Evolutionary conservation across 2,888 invertebrate species (phyloP).

Genomic region (Scrobipalpa costella): DNA sequence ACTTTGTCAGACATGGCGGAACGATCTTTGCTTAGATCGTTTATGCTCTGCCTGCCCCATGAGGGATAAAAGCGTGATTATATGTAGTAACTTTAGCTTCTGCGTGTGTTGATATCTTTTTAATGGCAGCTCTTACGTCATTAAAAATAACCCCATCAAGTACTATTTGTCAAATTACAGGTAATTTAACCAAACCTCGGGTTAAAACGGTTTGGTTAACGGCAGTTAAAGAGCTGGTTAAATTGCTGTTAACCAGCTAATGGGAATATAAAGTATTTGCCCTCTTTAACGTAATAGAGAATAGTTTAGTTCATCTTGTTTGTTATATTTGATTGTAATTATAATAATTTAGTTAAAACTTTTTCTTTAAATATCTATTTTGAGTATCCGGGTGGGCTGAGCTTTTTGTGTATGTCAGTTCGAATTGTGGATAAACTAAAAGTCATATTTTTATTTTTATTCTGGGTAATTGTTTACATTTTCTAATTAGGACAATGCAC

Average conservation of each 20-base stretch:
- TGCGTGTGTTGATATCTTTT: slow-evolving; percentile 25
- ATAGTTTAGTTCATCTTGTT: not conserved
- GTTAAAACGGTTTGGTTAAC: slow-evolving; percentile 13
- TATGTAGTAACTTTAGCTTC: not conserved
- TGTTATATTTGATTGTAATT: no score
- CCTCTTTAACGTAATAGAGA: not conserved
- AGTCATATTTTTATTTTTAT: no score
- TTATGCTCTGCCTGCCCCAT: no score
- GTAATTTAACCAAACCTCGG: slow-evolving; percentile 26
- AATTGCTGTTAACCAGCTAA: slow-evolving; percentile 19
- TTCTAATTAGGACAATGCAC: no score
- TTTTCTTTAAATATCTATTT: not conserved
- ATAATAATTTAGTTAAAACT: no score
- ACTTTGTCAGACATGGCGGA: no score
- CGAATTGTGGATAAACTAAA: no score
- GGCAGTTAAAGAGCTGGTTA: slow-evolving; percentile 2
- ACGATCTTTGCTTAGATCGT: no score
- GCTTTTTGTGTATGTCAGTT: no score
- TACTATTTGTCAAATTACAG: slow-evolving; percentile 22
- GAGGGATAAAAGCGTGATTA: no score
- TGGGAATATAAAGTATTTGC: slow-evolving; percentile 7
- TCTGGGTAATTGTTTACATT: no score
- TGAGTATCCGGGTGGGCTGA: no score
- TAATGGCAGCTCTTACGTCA: slow-evolving; percentile 11
- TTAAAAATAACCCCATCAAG: slow-evolving; percentile 7